phyloP scores from a whole-genome alignment of 2,888 invertebrate genomes.

The Periphyllus acericola region DNA sequence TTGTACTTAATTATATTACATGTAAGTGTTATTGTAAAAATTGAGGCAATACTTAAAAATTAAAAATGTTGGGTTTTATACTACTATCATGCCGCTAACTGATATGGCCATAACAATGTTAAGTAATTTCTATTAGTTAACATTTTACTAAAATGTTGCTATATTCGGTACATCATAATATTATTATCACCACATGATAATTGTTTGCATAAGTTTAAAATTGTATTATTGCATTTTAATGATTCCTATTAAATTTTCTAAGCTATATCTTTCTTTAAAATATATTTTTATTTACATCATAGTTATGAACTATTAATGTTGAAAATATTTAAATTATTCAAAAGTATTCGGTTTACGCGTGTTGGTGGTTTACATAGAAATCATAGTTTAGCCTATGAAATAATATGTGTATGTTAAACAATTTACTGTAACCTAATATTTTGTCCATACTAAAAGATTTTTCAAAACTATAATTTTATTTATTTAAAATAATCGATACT shows the following conservation, averaged over 20 bases:
- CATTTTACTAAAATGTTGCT: too few relatives aligned
- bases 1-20: not conserved
- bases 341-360: not conserved
- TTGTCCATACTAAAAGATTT: not conserved
- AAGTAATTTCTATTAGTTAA: not conserved
- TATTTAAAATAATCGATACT: not conserved
- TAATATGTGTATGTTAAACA: not conserved
- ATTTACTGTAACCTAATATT: too few relatives aligned
- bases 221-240: conserved; percentile 17
- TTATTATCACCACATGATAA: not conserved
- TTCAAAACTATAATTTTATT: not conserved
- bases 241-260: conserved; percentile 25
- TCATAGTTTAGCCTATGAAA: not conserved
- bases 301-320: not conserved
- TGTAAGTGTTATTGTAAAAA: not conserved
- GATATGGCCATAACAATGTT: not conserved
- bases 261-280: not conserved
- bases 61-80: not conserved
- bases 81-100: too few relatives aligned
- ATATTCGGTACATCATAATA: not conserved
- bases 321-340: not conserved
- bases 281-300: not conserved
- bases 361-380: not conserved
- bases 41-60: not conserved
- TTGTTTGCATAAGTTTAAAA: not conserved